These are phyloP conservation scores for Sphecodes monilicornis DNA, from an alignment of 2,888 invertebrate genomes.

Conservation along the genomic window DNA sequence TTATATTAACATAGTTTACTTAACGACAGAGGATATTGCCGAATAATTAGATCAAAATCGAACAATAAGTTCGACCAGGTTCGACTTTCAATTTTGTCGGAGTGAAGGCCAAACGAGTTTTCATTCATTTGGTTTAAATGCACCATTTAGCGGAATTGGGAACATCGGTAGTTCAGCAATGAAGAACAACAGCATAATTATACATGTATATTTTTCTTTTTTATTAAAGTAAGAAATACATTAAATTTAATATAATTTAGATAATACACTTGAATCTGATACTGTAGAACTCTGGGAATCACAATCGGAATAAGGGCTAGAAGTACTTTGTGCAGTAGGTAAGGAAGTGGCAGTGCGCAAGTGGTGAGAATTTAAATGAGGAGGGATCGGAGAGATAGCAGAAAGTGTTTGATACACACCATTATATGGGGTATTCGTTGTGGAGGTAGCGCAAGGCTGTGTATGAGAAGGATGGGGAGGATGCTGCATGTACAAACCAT, in stretches of 20 bases:
- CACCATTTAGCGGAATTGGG: background rate
- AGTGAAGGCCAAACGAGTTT: no score
- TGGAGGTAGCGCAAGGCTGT: background rate
- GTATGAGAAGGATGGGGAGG: background rate
- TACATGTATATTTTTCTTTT: background rate
- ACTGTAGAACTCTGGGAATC: background rate
- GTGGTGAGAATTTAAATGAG: background rate
- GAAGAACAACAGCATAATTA: background rate
- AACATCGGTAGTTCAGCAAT: background rate
- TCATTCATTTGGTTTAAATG: no score
- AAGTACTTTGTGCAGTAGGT: conserved; percentile 2
- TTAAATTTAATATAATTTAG: background rate
- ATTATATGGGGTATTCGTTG: background rate
- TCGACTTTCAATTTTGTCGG: no score
- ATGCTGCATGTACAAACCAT: background rate
- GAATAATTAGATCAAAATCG: no score
- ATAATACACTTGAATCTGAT: background rate
- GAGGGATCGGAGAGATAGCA: background rate
- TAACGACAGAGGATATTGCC: no score
- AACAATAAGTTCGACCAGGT: no score
- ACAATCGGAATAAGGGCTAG: background rate
- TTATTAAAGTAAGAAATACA: background rate
- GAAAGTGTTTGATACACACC: background rate
- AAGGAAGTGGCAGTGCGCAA: background rate
- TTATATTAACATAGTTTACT: no score